Evolutionary conservation across 2,888 invertebrate species (phyloP), one percentile per base, ranked within the genome.

Genomic region (Quadroppia sp.): DNA sequence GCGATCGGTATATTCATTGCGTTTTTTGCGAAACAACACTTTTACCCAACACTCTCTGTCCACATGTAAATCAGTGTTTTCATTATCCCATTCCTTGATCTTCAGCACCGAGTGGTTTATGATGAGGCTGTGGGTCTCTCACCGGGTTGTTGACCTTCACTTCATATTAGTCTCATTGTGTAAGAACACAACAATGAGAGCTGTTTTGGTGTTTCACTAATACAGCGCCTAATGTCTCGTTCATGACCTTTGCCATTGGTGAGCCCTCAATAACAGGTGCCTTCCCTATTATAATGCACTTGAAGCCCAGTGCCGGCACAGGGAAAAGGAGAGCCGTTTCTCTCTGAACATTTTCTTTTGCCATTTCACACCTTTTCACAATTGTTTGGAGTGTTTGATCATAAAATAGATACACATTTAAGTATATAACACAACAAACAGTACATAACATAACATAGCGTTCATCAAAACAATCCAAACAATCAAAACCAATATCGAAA

Each of bases 61-160:
- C 40, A 45, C 64, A 36, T 64, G 64, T 64, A 64, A 64, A 40
- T 36, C n/a, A n/a, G n/a, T 64, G 64, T 64, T 69, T 32, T 69
- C 45, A 25, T 45, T 45, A 40, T 36, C 6, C 61, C 36, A 17
- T 69, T 23, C 23, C 45, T 28, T 69, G 69, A 42, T 45, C 69
- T 64, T 69, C 67, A 32, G 36, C 23, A 69, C 45, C 42, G 69
- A 45, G 69, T 69, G 69, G 45, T 69, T 69, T 69, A 69, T 69
- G 42, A 45, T 69, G 69, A 45, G n/a, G n/a, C 69, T 69, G 28
- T 25, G 17, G 6, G 42, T 69, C 42, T 64, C n/a, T n/a, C n/a
- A n/a, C n/a, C n/a, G 61, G 69, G 69, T 69, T 69, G 69, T 69
- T 69, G 69, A 69, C 69, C 69, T 69, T 69, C 67, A 67, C 67